Evolutionary conservation across 2,113 vertebrate species (phyloP), one percentile per base, ranked within the genome.

Genomic region (Euleptes europaea): DNA sequence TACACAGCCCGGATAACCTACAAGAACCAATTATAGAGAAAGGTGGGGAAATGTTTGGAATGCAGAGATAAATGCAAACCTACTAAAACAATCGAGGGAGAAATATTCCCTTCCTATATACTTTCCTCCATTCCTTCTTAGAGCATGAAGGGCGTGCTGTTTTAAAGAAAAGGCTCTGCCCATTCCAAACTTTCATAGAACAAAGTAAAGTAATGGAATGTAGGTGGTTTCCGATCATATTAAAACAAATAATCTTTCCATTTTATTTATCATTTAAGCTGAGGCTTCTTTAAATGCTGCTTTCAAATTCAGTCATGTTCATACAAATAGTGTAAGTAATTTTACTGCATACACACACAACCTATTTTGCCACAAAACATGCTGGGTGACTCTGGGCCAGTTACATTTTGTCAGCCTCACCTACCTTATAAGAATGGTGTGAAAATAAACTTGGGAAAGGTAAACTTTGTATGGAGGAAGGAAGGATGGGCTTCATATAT

Each of bases 41-140:
- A 19, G 54, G 83, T 90, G 93, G 88, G 91, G 94, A 91, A 80
- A 76, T 90, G 82, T 93, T 13, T 82, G 84, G 94, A 91, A 87
- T 94, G 94, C 89, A 70, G 75, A 94, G 84, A 91, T 92, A 88
- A 91, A 96, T 95, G 95, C 93, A 90, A 96, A 94, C 92, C 85
- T 83, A 79, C 90, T 91, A 95, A 92, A 92, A 91, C 86, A 88
- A 92, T 89, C 86, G 92, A 88, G 81, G 92, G 91, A 95, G 94
- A 90, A 90, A 88, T 84, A 88, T 83, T n/a, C 78, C 92, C 70
- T 90, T 90, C 84, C 13, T 86, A 88, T 76, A 47, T 0, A 1
- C 85, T 91, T 88, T 89, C 38, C 21, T 60, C 31, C 57, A 63
- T 78, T 78, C 14, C 4, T 63, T 92, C 83, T 93, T 94, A 85